Conservation (phyloP, 2,797 vertebrate genomes). For the Acanthiza pusilla region DNA sequence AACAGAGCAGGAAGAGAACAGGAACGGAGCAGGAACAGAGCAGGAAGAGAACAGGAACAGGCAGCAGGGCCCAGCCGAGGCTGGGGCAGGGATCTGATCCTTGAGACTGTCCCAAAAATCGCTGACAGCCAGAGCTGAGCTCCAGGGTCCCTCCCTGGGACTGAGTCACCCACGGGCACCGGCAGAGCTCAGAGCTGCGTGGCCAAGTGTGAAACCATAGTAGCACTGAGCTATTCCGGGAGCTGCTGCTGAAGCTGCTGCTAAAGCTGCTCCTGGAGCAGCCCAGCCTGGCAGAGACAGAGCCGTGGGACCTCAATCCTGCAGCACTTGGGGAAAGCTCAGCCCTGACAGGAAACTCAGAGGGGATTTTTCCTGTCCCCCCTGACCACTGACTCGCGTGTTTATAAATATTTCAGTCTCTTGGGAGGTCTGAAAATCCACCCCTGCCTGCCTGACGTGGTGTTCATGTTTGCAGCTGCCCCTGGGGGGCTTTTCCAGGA, state of each 20-base stretch:
- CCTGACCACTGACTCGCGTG: rapidly evolving
- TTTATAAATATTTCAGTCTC: background rate
- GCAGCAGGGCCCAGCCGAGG: background rate
- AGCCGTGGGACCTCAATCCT: background rate
- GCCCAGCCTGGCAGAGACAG: background rate
- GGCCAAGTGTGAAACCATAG: slow-evolving; percentile 34
- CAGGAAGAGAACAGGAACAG: background rate
- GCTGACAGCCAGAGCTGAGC: rapidly evolving
- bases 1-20: too few species aligned
- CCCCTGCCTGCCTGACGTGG: background rate
- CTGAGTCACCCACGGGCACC: background rate
- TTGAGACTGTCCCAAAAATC: rapidly evolving
- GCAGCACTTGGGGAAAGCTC: background rate
- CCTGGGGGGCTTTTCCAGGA: background rate
- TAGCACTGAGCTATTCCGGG: background rate
- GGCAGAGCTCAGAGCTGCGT: background rate
- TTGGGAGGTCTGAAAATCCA: background rate
- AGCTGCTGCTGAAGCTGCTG: background rate
- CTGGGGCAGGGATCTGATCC: background rate
- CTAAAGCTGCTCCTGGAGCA: background rate
- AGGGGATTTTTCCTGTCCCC: too few species aligned
- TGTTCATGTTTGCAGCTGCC: background rate
- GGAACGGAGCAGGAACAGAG: background rate
- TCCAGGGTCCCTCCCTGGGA: rapidly evolving
- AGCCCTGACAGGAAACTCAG: background rate